These are phyloP conservation scores for Turnix velox DNA, from an alignment of 2,113 vertebrate genomes.

Conservation along the genomic window DNA sequence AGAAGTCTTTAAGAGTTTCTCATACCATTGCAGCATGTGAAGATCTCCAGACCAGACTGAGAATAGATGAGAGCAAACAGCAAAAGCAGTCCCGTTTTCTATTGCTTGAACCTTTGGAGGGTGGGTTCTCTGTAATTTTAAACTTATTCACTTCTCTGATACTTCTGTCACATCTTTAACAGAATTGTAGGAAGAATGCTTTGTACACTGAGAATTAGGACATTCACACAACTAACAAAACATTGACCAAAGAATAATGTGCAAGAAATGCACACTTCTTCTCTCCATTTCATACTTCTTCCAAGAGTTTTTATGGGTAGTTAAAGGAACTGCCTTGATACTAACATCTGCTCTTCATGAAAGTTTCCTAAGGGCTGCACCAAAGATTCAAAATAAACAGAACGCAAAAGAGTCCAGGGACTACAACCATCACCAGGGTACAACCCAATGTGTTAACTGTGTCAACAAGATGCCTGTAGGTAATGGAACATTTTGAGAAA, in stretches of 20 bases:
- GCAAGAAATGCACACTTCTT: not conserved
- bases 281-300: not conserved
- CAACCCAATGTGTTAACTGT: not conserved
- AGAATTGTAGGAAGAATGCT: not conserved
- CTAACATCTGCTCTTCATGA: not conserved
- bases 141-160: not conserved
- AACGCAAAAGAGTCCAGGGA: not conserved
- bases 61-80: not conserved
- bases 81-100: not conserved
- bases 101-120: not conserved
- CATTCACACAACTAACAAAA: accelerated
- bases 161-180: not conserved
- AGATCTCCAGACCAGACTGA: not conserved
- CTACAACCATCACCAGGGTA: accelerated
- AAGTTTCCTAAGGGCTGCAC: not conserved
- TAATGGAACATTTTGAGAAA: not conserved
- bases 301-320: not conserved
- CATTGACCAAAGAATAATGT: not conserved
- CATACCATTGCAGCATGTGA: accelerated
- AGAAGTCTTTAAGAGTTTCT: not conserved
- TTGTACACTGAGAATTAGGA: not conserved
- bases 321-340: not conserved
- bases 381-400: not conserved
- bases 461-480: accelerated
- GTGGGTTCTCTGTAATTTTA: not conserved